phyloP scores from a whole-genome alignment of 2,113 vertebrate species.

The Erythrocercus mccallii region DNA sequence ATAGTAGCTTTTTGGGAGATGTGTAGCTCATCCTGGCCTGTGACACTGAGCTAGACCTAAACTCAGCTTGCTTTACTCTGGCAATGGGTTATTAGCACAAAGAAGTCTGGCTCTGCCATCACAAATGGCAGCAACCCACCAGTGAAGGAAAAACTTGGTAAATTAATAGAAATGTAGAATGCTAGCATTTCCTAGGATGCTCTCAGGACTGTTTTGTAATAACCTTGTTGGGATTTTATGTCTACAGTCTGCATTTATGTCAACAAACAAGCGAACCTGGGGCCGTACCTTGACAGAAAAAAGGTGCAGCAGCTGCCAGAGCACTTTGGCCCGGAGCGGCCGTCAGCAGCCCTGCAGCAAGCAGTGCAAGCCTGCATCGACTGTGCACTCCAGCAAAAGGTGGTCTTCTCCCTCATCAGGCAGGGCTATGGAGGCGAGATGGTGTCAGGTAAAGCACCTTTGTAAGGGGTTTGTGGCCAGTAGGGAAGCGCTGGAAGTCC shows the following conservation, averaged over 20 bases:
- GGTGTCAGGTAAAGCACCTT: slow-evolving; percentile 83
- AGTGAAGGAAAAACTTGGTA: background rate
- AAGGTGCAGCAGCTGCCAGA: slow-evolving; percentile 93
- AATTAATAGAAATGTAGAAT: background rate
- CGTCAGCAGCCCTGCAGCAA: slow-evolving; percentile 87
- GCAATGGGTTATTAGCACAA: too few relatives aligned
- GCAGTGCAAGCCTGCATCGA: slow-evolving; percentile 95
- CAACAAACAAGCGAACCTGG: slow-evolving; percentile 89
- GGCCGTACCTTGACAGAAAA: slow-evolving; percentile 90
- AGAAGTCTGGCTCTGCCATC: background rate
- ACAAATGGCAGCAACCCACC: background rate
- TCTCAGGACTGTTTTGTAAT: background rate
- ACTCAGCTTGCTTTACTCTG: background rate
- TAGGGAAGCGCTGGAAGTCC: background rate
- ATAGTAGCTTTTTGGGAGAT: background rate
- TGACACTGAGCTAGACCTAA: background rate
- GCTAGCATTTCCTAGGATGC: background rate
- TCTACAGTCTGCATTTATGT: slow-evolving; percentile 93
- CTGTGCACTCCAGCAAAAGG: slow-evolving; percentile 92
- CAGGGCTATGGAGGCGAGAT: slow-evolving; percentile 92
- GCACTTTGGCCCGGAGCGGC: slow-evolving; percentile 89
- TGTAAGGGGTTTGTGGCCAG: background rate
- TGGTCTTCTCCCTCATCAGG: slow-evolving; percentile 91
- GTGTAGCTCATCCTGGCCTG: background rate
- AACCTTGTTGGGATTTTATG: slow-evolving; percentile 11